Percentiles rank a stretch among this genome's conserved stretches.
These are phyloP conservation scores for Scleropages formosus DNA, from an alignment of 2,797 vertebrate genomes.

Conservation along the genomic window DNA sequence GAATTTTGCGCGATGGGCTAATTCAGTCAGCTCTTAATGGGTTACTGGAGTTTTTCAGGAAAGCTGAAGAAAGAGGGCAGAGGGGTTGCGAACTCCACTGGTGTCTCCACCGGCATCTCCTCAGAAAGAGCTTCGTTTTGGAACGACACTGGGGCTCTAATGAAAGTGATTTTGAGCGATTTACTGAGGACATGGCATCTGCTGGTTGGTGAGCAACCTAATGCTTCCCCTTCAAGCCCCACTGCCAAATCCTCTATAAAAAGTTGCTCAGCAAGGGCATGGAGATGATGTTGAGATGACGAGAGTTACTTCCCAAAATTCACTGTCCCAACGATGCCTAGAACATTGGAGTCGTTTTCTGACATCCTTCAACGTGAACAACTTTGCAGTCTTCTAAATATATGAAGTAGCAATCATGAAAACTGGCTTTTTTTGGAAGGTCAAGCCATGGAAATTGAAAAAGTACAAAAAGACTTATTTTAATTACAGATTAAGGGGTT, in stretches of 20 bases:
- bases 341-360: no score
- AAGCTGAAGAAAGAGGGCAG: conserved; percentile 15
- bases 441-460: no score
- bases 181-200: not conserved
- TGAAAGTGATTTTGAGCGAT: not conserved
- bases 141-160: conserved; percentile 8
- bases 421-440: no score
- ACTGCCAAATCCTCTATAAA: not conserved
- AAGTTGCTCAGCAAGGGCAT: no score
- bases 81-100: conserved; percentile 12
- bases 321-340: no score
- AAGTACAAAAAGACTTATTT: no score
- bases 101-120: not conserved
- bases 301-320: no score
- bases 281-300: no score
- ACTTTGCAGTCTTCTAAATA: no score
- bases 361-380: no score
- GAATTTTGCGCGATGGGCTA: conserved; percentile 21
- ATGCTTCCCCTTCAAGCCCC: not conserved
- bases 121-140: not conserved
- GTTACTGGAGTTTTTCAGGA: conserved; percentile 11
- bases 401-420: no score
- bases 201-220: conserved; percentile 8
- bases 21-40: not conserved
- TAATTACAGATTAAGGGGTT: not conserved